A percentile compares a stretch with the other conserved stretches of the same genome.
Evolutionary conservation across 2,888 invertebrate species (phyloP).

Genomic region (Epirrhoe tristata): DNA sequence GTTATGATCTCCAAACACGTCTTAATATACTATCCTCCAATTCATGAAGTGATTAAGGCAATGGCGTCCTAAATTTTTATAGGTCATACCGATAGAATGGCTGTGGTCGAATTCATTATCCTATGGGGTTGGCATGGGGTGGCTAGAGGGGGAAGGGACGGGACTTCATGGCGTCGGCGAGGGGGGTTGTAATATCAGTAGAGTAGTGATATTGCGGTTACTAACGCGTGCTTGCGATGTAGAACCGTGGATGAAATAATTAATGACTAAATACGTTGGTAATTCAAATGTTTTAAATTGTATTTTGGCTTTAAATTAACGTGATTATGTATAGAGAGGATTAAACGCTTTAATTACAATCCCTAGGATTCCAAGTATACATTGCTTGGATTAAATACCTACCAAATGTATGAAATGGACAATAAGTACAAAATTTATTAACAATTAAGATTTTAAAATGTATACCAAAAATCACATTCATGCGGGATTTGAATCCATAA

Average conservation of each 20-base stretch:
- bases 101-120: constrained; percentile 77
- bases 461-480: too few species aligned
- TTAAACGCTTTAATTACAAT: too few species aligned
- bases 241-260: constrained; percentile 57
- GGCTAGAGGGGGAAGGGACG: constrained; percentile 55
- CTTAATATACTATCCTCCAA: constrained; percentile 38
- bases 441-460: too few species aligned
- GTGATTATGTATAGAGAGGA: neutral
- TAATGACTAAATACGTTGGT: constrained; percentile 31
- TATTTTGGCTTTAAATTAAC: neutral
- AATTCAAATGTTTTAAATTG: neutral
- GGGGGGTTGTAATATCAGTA: constrained; percentile 79
- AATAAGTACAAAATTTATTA: too few species aligned
- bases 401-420: too few species aligned
- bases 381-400: too few species aligned
- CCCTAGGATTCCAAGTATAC: too few species aligned
- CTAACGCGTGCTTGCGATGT: constrained; percentile 68
- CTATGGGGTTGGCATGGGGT: constrained; percentile 67
- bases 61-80: constrained; percentile 77
- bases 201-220: constrained; percentile 81
- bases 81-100: constrained; percentile 74
- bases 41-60: constrained; percentile 63
- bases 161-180: constrained; percentile 74
- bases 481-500: too few species aligned
- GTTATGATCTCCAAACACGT: constrained; percentile 24